Conservation (phyloP, 2,797 vertebrate species). For the Eulemur albifrons region DNA sequence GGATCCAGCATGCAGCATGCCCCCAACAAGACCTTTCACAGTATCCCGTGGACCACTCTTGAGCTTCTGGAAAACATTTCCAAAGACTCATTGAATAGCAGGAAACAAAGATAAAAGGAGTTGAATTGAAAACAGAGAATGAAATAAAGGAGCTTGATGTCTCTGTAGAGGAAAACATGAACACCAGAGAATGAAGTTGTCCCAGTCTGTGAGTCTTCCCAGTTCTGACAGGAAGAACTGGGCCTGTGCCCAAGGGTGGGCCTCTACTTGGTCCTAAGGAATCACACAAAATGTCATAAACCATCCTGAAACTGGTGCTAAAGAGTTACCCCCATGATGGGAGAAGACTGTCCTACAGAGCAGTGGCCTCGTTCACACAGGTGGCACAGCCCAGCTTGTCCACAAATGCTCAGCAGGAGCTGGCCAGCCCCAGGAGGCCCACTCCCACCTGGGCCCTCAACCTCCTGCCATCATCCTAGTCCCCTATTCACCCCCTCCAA, state of each 20-base stretch:
- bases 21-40: background rate
- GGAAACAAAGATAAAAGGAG: background rate
- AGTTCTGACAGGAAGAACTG: background rate
- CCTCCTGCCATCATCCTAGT: background rate
- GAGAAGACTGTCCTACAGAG: background rate
- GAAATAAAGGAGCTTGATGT: background rate
- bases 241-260: background rate
- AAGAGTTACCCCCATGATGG: background rate
- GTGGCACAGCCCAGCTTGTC: background rate
- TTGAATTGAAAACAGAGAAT: background rate
- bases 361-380: no score
- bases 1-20: background rate
- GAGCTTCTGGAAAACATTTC: background rate
- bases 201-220: no score
- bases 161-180: background rate
- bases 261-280: background rate
- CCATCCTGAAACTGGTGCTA: background rate
- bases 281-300: background rate
- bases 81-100: background rate
- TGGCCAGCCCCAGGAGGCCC: background rate
- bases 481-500: background rate
- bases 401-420: background rate
- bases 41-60: background rate
- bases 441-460: background rate
- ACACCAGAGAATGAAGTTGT: no score